phyloP scores from a whole-genome alignment of 2,113 vertebrate genomes.

The Oreochromis aureus region DNA sequence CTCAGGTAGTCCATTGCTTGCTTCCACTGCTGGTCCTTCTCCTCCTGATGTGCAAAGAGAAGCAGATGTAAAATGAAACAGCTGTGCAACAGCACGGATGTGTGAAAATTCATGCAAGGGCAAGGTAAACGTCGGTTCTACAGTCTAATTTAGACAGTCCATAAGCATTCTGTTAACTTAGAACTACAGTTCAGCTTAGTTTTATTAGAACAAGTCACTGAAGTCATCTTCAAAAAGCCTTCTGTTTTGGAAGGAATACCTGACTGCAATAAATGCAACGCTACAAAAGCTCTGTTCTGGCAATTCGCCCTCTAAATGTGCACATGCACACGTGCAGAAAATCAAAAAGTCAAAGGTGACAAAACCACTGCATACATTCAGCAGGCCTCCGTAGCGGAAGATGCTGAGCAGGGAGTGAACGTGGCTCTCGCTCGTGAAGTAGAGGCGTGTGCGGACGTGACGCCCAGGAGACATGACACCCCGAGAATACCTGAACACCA shows the following conservation, averaged over 20 bases:
- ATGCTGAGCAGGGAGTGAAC: slow-evolving; percentile 95
- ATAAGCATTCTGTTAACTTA: background rate
- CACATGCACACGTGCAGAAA: background rate
- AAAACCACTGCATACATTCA: slow-evolving; percentile 76
- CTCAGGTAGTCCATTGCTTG: slow-evolving; percentile 96
- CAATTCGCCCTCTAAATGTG: background rate
- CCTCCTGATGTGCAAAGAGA: slow-evolving; percentile 74
- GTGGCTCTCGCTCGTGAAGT: slow-evolving; percentile 97
- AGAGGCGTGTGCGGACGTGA: slow-evolving; percentile 91
- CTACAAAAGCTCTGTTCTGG: background rate
- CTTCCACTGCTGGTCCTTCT: slow-evolving; percentile 93
- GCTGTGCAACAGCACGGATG: background rate
- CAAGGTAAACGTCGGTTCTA: background rate
- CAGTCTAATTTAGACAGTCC: background rate
- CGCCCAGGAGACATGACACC: slow-evolving; percentile 96
- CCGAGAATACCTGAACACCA: slow-evolving; percentile 84
- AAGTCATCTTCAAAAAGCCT: background rate
- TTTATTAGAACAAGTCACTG: background rate
- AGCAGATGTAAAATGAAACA: background rate
- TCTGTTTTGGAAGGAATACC: background rate
- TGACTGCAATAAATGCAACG: background rate
- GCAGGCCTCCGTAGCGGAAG: slow-evolving; percentile 93
- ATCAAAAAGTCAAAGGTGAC: background rate
- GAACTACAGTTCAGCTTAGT: background rate
- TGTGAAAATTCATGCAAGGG: background rate